Evolutionary conservation across 2,888 invertebrate genomes (phyloP), one percentile per base, ranked within the genome.

Genomic region (Meliscaeva auricollis): DNA sequence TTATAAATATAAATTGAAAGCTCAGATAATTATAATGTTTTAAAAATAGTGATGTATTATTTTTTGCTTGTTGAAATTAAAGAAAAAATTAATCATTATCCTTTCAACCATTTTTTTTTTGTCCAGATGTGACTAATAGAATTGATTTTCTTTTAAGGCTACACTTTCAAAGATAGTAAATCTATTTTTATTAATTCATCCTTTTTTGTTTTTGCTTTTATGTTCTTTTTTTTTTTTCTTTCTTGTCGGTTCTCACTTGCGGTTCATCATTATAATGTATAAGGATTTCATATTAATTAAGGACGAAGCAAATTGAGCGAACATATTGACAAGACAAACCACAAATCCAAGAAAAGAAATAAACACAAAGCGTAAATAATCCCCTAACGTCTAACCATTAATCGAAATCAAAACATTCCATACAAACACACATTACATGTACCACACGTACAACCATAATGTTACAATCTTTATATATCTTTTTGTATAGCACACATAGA

Each of bases 321-420:
- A 80, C 68, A 80, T 60, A 80, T 74, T 80, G 74, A 74, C 80
- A 80, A 80, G 74, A 80, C 74, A 74, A 80, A 68, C 52, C 74
- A 60, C 74, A 74, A 74, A 68, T 52, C 60, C 66, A 52, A 68
- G 52, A 52, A 74, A 44, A 68, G 52, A 74, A 74, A 54, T 58
- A 68, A 74, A 74, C 68, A 68, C 68, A 69, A 54, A 80, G 68
- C 68, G 68, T 68, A 80, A 74, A 68, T 80, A 80, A 80, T 80
- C 80, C 60, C 38, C 38, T 17, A 35, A 58, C 58, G 58, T 74
- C 52, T 38, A 62, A 80, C 74, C 80, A 74, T 80, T 80, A 80
- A 80, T 80, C 74, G 68, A 74, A 80, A 80, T 80, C 80, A 80
- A 80, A 80, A 74, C 74, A 74, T 80, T 68, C 68, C 52, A 68